A percentile compares a stretch with the other conserved stretches of the same genome.
Conservation (phyloP, 1,140 invertebrate species). For the Onthophagus taurus region DNA sequence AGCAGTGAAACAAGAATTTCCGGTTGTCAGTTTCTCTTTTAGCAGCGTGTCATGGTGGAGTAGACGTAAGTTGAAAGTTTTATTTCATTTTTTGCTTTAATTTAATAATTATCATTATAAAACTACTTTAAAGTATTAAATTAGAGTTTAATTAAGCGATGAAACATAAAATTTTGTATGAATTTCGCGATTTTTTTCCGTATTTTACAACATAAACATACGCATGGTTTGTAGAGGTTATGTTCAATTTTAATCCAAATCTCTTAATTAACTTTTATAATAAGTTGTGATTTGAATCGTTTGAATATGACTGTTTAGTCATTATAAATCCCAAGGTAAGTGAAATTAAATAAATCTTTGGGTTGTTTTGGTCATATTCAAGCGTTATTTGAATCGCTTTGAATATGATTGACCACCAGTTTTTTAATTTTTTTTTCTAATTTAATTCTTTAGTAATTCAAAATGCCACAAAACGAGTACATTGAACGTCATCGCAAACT, state of each 20-base stretch:
- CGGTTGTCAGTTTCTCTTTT: slow-evolving; percentile 19
- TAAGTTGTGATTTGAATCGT: slow-evolving; percentile 8
- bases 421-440: slow-evolving; percentile 11
- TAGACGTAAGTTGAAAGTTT: slow-evolving; percentile 25
- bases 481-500: slow-evolving; percentile 96
- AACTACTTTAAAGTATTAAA: slow-evolving; percentile 5
- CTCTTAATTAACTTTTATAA: background rate
- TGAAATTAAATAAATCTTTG: slow-evolving; percentile 14
- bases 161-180: slow-evolving; percentile 6
- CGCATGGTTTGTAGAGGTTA: background rate
- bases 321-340: slow-evolving; percentile 21
- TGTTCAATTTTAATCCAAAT: slow-evolving; percentile 2
- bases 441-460: slow-evolving; percentile 30
- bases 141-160: slow-evolving; percentile 4
- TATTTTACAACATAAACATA: slow-evolving; percentile 1
- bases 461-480: slow-evolving; percentile 99
- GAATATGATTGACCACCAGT: slow-evolving; percentile 25
- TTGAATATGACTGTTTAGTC: slow-evolving; percentile 31
- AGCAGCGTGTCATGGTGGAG: slow-evolving; percentile 31
- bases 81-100: slow-evolving; percentile 9
- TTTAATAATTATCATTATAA: slow-evolving; percentile 7
- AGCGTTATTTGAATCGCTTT: slow-evolving; percentile 18
- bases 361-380: slow-evolving; percentile 33
- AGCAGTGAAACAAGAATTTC: no score
- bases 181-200: background rate